Conservation (phyloP, 2,797 vertebrate genomes). For the Glossophaga mutica region DNA sequence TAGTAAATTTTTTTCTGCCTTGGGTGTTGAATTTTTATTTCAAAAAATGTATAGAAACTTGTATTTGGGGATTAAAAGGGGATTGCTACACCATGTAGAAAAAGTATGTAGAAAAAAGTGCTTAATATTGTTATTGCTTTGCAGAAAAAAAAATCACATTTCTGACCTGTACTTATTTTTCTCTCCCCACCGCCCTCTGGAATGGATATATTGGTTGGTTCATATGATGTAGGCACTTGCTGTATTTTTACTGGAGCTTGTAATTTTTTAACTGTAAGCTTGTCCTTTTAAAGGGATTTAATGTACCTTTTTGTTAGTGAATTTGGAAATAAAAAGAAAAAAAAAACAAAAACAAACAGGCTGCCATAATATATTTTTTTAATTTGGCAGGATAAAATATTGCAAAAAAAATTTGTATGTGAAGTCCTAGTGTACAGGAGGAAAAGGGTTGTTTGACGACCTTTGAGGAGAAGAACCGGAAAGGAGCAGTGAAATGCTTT, state of each 20-base stretch:
- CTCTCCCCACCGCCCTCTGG: slow-evolving; percentile 86
- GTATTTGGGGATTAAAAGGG: slow-evolving; percentile 90
- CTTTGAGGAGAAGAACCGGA: slow-evolving; percentile 89
- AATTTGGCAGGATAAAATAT: slow-evolving; percentile 93
- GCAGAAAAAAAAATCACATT: slow-evolving; percentile 89
- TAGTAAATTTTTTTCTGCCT: slow-evolving; percentile 98
- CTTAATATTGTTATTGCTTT: slow-evolving; percentile 91
- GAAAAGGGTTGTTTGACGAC: slow-evolving; percentile 89
- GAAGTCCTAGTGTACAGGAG: slow-evolving; percentile 93
- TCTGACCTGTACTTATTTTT: slow-evolving; percentile 95
- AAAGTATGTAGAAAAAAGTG: slow-evolving; percentile 89
- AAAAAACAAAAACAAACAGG: slow-evolving; percentile 89
- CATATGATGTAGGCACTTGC: slow-evolving; percentile 95
- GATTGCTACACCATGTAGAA: slow-evolving; percentile 89
- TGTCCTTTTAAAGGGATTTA: slow-evolving; percentile 93
- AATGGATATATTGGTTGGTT: slow-evolving; percentile 96
- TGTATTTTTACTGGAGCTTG: slow-evolving; percentile 96
- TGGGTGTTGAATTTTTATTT: slow-evolving; percentile 96
- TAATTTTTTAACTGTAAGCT: slow-evolving; percentile 95
- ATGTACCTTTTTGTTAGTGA: slow-evolving; percentile 91
- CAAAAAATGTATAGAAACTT: slow-evolving; percentile 89
- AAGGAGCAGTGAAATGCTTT: slow-evolving; percentile 84
- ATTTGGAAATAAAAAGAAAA: slow-evolving; percentile 91
- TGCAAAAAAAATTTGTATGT: slow-evolving; percentile 93
- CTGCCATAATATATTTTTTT: slow-evolving; percentile 94